Conservation (phyloP, 2,888 invertebrate genomes). For the Perithous albicinctus region DNA sequence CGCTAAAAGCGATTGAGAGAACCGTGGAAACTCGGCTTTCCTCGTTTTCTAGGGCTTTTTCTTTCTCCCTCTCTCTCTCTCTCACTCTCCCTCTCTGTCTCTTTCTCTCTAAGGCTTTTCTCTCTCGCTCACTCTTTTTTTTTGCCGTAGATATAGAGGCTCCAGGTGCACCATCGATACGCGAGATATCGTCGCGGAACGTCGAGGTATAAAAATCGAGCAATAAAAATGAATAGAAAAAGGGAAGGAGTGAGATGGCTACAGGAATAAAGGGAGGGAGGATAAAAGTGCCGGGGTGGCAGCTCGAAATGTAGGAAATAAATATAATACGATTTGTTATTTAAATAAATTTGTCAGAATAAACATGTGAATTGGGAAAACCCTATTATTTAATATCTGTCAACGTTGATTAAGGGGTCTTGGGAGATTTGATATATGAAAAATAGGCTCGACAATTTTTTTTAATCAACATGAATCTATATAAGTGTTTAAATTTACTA, state of each 20-base stretch:
- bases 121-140: not conserved
- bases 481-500: too few relatives aligned
- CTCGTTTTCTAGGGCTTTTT: slow-evolving; percentile 37
- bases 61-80: slow-evolving; percentile 12
- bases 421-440: too few relatives aligned
- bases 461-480: too few relatives aligned
- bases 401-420: too few relatives aligned
- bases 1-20: slow-evolving; percentile 56
- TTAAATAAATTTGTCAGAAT: too few relatives aligned
- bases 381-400: too few relatives aligned
- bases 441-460: too few relatives aligned
- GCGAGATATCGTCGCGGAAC: slow-evolving; percentile 50
- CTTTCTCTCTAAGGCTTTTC: slow-evolving; percentile 15
- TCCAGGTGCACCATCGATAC: slow-evolving; percentile 56
- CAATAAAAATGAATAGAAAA: slow-evolving; percentile 41
- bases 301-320: too few relatives aligned
- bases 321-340: too few relatives aligned
- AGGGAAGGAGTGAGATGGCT: not conserved
- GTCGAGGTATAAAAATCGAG: slow-evolving; percentile 48
- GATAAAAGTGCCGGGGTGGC: too few relatives aligned
- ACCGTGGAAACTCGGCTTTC: slow-evolving; percentile 10
- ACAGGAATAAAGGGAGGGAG: not conserved
- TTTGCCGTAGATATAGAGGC: slow-evolving; percentile 25
- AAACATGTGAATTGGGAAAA: too few relatives aligned
- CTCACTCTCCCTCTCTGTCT: slow-evolving; percentile 6